Percentiles rank a stretch among this genome's conserved stretches.
phyloP scores from a whole-genome alignment of 2,797 vertebrate species.

The Pipistrellus nathusii region DNA sequence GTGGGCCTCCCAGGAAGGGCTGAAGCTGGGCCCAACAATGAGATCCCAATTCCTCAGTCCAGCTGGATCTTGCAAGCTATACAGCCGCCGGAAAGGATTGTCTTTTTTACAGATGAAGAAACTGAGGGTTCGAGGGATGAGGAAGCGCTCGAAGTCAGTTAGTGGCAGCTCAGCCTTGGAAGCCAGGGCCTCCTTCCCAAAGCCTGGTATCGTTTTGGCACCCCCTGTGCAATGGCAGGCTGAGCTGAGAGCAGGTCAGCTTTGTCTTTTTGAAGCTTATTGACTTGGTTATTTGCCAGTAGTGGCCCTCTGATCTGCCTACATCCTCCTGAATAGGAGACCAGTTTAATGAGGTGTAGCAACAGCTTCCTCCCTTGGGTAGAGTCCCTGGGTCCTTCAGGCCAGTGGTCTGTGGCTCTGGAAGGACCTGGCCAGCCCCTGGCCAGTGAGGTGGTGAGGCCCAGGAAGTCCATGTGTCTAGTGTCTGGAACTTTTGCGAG shows the following conservation, averaged over 20 bases:
- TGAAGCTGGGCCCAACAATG: no score
- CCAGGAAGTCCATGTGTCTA: not conserved
- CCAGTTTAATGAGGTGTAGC: not conserved
- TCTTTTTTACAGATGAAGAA: not conserved
- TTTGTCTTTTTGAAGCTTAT: not conserved
- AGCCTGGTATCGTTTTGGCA: accelerated
- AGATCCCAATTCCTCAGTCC: no score
- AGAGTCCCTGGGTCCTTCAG: not conserved
- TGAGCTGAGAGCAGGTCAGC: not conserved
- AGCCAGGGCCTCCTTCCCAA: not conserved
- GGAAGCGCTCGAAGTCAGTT: not conserved
- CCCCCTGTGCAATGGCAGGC: not conserved
- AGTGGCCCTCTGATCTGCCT: not conserved
- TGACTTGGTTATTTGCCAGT: not conserved
- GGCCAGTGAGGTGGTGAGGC: not conserved
- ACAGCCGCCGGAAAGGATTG: no score
- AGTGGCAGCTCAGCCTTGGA: not conserved
- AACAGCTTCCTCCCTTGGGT: no score
- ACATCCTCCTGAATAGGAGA: not conserved
- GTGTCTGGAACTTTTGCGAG: not conserved
- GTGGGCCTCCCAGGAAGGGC: no score
- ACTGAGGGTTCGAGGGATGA: not conserved
- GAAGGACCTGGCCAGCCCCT: not conserved
- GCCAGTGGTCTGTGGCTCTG: not conserved
- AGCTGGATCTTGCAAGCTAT: no score